Evolutionary conservation across 2,888 invertebrate genomes (phyloP), one percentile per base, ranked within the genome.

Genomic region (Agrochola lychnidis): DNA sequence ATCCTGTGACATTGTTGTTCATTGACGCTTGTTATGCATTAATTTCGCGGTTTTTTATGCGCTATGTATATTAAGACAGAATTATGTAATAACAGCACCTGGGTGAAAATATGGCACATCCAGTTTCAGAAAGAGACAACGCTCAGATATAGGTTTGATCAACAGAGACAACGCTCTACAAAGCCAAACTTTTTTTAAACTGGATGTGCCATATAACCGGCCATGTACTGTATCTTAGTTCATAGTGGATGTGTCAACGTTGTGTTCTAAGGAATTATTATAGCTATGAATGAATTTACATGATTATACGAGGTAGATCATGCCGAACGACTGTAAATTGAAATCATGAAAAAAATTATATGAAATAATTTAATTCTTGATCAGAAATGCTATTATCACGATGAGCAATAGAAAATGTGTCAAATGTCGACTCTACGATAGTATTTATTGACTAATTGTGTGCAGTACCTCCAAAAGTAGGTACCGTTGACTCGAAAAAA

Each of bases 1-100:
- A 85, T 85, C 76, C 77, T 83, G 82, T 85, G 81, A 71, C 71
- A 71, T 82, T 87, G 88, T 86, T 87, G 81, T 86, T 85, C 63
- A 82, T 83, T 86, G 79, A 82, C 79, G 82, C 82, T 82, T 87
- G 73, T 82, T 73, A 79, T 73, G 42, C 2, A 64, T 77, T 81
- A 71, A 6, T 83, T 82, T 76, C 40, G 45, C 73, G 22, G 72
- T 70, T 83, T 74, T 74, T 22, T 66, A 70, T 70, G 69, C 71
- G 78, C 73, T 85, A 51, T 69, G 63, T 71, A 57, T 78, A 70
- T 70, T 70, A 74, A 70, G 68, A 51, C 67, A 51, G 57, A 42
- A 56, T n/a, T 68, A 72, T 77, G 12, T 61, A 77, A 62, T 66
- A 9, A 57, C 42, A 22, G 10, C 36, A 42, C 40, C 12, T 22